These are phyloP conservation scores for Halcyon chelicuti DNA, from an alignment of 2,797 vertebrate species.

Conservation along the genomic window DNA sequence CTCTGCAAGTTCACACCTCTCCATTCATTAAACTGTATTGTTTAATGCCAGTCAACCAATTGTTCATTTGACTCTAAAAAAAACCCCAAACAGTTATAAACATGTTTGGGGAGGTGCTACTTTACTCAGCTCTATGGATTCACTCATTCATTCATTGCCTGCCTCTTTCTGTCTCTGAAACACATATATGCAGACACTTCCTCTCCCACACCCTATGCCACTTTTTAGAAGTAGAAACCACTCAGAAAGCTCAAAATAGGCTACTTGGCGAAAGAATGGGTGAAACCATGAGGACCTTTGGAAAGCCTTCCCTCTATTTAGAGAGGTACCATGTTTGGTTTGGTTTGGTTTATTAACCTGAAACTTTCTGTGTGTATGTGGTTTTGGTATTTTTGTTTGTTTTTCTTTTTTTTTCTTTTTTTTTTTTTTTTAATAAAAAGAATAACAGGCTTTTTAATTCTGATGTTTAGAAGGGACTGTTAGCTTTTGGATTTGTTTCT, in stretches of 20 bases:
- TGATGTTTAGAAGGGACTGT: background rate
- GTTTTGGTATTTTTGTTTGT: background rate
- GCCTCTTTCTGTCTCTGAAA: background rate
- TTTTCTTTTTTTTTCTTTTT: background rate
- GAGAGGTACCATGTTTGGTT: background rate
- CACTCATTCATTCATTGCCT: background rate
- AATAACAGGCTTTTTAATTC: background rate
- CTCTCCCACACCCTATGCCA: rapidly evolving
- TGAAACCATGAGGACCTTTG: background rate
- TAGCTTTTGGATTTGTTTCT: background rate
- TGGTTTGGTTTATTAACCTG: no score
- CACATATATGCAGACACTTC: background rate
- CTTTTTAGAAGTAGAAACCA: background rate
- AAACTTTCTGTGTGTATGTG: background rate
- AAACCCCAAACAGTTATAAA: background rate
- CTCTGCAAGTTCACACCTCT: background rate
- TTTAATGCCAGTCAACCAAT: background rate
- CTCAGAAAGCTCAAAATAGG: background rate
- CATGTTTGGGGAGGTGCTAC: background rate
- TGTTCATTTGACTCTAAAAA: background rate
- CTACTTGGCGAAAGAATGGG: background rate
- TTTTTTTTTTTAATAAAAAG: background rate
- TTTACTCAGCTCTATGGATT: background rate
- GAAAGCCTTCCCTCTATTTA: background rate
- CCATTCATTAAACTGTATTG: background rate